phyloP scores from a whole-genome alignment of 1,140 invertebrate genomes.

The Drosophila bipectinata region DNA sequence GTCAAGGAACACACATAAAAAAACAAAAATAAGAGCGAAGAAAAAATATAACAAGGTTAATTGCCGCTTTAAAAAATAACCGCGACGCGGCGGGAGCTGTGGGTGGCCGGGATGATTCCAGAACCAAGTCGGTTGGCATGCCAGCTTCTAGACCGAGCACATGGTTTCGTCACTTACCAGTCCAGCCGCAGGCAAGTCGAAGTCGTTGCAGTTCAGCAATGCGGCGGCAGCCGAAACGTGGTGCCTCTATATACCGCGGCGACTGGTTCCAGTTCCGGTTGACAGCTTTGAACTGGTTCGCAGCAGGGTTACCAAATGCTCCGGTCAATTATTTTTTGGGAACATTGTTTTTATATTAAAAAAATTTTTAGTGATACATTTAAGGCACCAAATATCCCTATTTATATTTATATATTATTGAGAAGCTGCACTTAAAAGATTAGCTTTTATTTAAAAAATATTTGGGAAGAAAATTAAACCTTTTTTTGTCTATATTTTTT shows the following conservation, averaged over 20 bases:
- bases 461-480: no score
- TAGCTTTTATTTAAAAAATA: no score
- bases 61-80: conserved; percentile 3
- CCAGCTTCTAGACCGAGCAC: conserved; percentile 6
- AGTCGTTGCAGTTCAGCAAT: conserved; percentile 1
- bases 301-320: background rate
- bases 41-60: conserved; percentile 14
- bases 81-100: background rate
- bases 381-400: no score
- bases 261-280: background rate
- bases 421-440: no score
- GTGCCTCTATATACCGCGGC: conserved; percentile 1
- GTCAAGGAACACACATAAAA: background rate
- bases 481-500: no score
- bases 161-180: conserved; percentile 23
- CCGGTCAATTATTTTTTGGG: no score
- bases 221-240: conserved; percentile 2
- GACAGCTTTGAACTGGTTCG: background rate
- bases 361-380: no score
- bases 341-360: no score
- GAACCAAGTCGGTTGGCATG: background rate
- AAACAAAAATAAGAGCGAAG: background rate
- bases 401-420: no score
- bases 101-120: background rate
- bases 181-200: conserved; percentile 7